Conservation (phyloP, 2,113 vertebrate genomes). For the Saccopteryx bilineata region DNA sequence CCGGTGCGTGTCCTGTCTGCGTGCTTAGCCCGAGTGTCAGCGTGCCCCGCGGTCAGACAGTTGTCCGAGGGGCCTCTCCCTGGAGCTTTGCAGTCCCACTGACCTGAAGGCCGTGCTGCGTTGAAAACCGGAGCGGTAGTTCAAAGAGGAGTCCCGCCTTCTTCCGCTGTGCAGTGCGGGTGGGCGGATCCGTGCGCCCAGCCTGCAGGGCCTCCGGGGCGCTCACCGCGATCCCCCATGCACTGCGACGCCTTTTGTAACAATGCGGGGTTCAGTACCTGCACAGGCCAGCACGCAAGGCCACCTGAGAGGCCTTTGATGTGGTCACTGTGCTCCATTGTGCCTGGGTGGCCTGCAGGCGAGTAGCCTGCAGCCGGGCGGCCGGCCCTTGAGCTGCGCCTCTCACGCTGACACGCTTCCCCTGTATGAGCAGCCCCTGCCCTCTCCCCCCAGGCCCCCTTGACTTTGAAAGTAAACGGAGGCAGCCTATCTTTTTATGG, state of each 20-base stretch:
- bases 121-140: not conserved
- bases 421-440: rapidly evolving
- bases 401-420: rapidly evolving
- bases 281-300: rapidly evolving
- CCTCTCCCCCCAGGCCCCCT: not conserved
- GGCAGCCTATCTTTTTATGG: not conserved
- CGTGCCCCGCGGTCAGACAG: too few species aligned
- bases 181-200: too few species aligned
- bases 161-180: too few species aligned
- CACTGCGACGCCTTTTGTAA: too few species aligned
- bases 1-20: not conserved
- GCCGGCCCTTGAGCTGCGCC: rapidly evolving
- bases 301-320: not conserved
- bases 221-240: too few species aligned
- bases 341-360: not conserved
- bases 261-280: not conserved
- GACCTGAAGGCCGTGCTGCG: not conserved
- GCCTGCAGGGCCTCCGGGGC: too few species aligned
- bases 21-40: too few species aligned
- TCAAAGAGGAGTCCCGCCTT: not conserved
- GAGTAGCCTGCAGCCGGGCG: not conserved
- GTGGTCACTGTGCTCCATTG: rapidly evolving
- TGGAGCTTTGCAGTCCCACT: not conserved
- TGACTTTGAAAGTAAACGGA: too few species aligned
- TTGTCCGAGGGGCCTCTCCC: not conserved